These are phyloP conservation scores for Crematogaster levior DNA, from an alignment of 2,888 invertebrate species.

Conservation along the genomic window DNA sequence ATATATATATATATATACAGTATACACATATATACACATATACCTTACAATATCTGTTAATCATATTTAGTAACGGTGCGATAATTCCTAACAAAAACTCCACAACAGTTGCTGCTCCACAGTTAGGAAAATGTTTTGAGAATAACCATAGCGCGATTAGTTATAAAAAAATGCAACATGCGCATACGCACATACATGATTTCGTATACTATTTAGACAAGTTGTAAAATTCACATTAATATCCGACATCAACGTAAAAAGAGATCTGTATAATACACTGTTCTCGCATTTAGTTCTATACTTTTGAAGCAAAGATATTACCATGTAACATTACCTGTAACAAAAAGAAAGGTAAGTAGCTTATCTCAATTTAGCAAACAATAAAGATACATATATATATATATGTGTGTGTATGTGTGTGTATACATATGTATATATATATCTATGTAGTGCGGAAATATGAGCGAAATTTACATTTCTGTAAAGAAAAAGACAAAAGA, in stretches of 20 bases:
- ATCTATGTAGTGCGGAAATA: slow-evolving; percentile 1
- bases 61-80: slow-evolving; percentile 67
- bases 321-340: slow-evolving; percentile 48
- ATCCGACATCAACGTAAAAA: slow-evolving; percentile 42
- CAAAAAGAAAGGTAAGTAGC: slow-evolving; percentile 56
- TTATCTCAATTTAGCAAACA: slow-evolving; percentile 56
- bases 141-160: slow-evolving; percentile 57
- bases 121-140: slow-evolving; percentile 67
- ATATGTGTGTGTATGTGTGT: not conserved
- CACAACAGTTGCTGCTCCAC: slow-evolving; percentile 69
- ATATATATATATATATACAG: not conserved
- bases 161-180: not conserved
- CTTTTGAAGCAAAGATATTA: slow-evolving; percentile 63
- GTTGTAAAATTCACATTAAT: slow-evolving; percentile 47
- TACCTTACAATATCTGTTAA: slow-evolving; percentile 67
- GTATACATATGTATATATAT: too few species aligned
- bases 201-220: slow-evolving; percentile 15
- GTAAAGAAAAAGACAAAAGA: slow-evolving; percentile 44
- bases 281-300: slow-evolving; percentile 65
- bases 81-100: slow-evolving; percentile 71
- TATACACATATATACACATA: not conserved
- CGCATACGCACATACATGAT: slow-evolving; percentile 34
- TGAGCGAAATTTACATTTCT: slow-evolving; percentile 16
- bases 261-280: slow-evolving; percentile 46
- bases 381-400: slow-evolving; percentile 47